Evolutionary conservation across 2,797 vertebrate species (phyloP), one percentile per base, ranked within the genome.

Genomic region (Ceryle rudis): DNA sequence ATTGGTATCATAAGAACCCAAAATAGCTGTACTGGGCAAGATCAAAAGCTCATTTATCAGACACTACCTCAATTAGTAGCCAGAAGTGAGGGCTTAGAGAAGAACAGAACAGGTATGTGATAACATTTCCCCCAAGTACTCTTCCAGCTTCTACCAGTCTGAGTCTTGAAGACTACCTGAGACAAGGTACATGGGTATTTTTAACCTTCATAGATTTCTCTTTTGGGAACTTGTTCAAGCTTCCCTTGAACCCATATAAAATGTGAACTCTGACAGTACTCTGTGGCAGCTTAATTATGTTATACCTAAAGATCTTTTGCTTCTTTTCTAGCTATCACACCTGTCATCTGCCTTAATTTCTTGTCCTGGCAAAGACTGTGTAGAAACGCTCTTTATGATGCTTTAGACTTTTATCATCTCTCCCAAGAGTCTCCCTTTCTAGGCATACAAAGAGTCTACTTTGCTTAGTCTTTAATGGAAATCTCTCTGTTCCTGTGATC

Each of bases 381-480:
- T 60, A 44, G 61, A 77, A 85, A 66, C 49, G 49, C 21, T 78
- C 73, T 95, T 86, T 71, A 14, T 14, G 57, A 49, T 52, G 65
- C 51, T 70, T 95, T 87, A 85, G 71, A 82, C 35, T 64, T 93
- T 85, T 77, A 77, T 70, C 75, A 66, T 54, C n/a, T 87, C 55
- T 79, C 78, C 44, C 86, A 95, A 57, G 47, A 81, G 37, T 61
- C 74, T 66, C 35, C 46, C 66, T 90, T 85, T 70, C 90, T 21
- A 77, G 71, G 74, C 57, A 46, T 31, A 91, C 42, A 87, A 94
- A 89, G 66, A 86, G 11, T 69, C 61, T 41, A 66, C 79, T 95
- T 91, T 62, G 54, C 61, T 86, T 86, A 84, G 73, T 15, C 81
- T 90, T 89, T 75, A 81, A 91, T 62, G 64, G 81, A 94, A 89